A percentile compares a stretch with the other conserved stretches of the same genome.
Conservation (phyloP, 2,888 invertebrate species). For the Phorcus lineatus region DNA sequence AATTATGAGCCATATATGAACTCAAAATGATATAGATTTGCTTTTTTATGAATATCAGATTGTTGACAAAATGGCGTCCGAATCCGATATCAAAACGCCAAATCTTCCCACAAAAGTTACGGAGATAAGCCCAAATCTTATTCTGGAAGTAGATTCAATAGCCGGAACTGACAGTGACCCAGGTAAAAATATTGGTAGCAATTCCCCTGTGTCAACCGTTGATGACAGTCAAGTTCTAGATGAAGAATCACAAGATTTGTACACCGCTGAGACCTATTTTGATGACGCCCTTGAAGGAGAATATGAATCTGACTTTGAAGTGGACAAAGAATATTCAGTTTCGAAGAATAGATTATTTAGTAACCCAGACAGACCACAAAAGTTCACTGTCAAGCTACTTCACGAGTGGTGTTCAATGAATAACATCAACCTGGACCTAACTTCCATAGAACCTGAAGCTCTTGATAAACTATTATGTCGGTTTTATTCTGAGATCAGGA, state of each 20-base stretch:
- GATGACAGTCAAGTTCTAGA: not conserved
- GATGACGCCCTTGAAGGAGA: not conserved
- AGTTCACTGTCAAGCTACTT: conserved; percentile 5
- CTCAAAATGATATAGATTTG: too few species aligned
- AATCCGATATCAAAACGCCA: not conserved
- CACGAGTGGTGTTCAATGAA: conserved; percentile 14
- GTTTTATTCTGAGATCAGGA: conserved; percentile 12
- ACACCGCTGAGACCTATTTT: not conserved
- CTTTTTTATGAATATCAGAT: not conserved
- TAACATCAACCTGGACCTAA: not conserved
- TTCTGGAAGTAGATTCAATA: not conserved
- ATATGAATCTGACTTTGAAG: not conserved
- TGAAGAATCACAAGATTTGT: not conserved
- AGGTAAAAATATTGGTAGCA: not conserved
- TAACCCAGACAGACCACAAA: not conserved
- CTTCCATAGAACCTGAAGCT: not conserved
- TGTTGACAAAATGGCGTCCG: not conserved
- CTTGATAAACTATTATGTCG: not conserved
- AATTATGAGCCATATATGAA: too few species aligned
- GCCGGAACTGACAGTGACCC: not conserved
- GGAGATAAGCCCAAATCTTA: not conserved
- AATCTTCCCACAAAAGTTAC: not conserved
- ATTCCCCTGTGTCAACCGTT: not conserved
- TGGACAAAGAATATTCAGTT: not conserved
- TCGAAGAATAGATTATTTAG: not conserved